A percentile compares a stretch with the other conserved stretches of the same genome.
Evolutionary conservation across 2,888 invertebrate species (phyloP).

Genomic region (Branchipolynoe longqiensis): DNA sequence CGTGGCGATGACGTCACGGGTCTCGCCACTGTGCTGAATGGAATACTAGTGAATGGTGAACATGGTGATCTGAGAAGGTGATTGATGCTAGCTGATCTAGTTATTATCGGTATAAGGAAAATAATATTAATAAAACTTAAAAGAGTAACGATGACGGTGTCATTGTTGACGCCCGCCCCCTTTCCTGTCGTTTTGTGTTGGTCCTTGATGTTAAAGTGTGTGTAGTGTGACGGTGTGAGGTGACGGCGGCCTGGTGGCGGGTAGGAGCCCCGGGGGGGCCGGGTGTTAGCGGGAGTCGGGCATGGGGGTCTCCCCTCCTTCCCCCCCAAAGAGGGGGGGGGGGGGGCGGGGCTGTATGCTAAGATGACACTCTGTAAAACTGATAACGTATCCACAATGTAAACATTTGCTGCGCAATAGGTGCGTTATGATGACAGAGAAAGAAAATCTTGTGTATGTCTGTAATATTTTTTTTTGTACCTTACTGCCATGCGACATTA

Average conservation of each 20-base stretch:
- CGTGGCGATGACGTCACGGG: neutral
- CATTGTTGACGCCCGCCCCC: constrained; percentile 51
- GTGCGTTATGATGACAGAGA: constrained; percentile 44
- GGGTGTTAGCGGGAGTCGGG: neutral
- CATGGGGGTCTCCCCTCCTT: neutral
- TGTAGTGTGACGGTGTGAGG: constrained; percentile 16
- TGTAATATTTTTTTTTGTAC: constrained; percentile 59
- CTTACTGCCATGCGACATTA: constrained; percentile 58
- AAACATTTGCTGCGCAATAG: constrained; percentile 40
- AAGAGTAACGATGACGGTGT: constrained; percentile 7
- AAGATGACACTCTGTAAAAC: constrained; percentile 36
- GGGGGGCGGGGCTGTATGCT: neutral
- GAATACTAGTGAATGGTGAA: constrained; percentile 38
- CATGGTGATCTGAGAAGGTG: constrained; percentile 27
- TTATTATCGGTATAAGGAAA: constrained; percentile 47
- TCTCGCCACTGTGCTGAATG: neutral
- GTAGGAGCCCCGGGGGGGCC: neutral
- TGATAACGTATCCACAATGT: constrained; percentile 40
- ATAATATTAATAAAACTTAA: constrained; percentile 19
- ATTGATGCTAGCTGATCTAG: constrained; percentile 46
- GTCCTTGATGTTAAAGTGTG: constrained; percentile 47
- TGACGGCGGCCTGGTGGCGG: too few species aligned
- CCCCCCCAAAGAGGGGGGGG: neutral
- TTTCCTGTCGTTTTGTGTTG: constrained; percentile 54
- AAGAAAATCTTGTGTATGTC: constrained; percentile 42